Evolutionary conservation across 2,888 invertebrate species (phyloP).

Genomic region (Aplocera efformata): DNA sequence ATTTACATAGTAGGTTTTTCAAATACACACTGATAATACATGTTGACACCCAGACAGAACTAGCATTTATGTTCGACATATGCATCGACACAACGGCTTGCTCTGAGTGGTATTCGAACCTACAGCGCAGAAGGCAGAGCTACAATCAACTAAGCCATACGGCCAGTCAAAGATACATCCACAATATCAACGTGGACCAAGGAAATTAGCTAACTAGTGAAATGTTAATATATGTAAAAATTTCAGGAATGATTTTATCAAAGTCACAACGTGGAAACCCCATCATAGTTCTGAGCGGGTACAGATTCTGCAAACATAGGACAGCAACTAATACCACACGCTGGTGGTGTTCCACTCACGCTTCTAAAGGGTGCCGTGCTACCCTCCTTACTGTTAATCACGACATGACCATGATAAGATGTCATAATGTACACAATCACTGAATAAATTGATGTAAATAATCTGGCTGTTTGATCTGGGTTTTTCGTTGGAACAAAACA

Average conservation of each 20-base stretch:
- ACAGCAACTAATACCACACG: not conserved
- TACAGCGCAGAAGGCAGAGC: too few relatives aligned
- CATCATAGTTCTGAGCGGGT: not conserved
- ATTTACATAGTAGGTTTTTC: too few relatives aligned
- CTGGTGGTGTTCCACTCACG: constrained; percentile 7
- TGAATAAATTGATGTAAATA: not conserved
- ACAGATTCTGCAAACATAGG: constrained; percentile 1
- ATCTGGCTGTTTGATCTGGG: not conserved
- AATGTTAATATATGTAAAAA: too few relatives aligned
- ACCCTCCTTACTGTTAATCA: not conserved
- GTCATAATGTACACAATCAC: constrained; percentile 9
- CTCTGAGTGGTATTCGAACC: too few relatives aligned
- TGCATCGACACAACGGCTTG: too few relatives aligned
- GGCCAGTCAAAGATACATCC: too few relatives aligned
- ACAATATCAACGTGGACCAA: too few relatives aligned
- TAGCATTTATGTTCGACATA: too few relatives aligned
- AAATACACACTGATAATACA: too few relatives aligned
- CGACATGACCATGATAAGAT: constrained; percentile 3
- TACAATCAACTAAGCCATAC: too few relatives aligned
- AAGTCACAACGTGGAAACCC: constrained; percentile 6
- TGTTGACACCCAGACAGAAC: too few relatives aligned
- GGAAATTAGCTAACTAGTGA: too few relatives aligned
- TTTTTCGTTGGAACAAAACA: not conserved
- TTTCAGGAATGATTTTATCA: constrained; percentile 18
- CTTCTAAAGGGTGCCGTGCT: constrained; percentile 13